These are phyloP conservation scores for Eunapius fragilis DNA, from an alignment of 37 sponge, comb jelly and placozoan genomes.

Conservation along the genomic window DNA sequence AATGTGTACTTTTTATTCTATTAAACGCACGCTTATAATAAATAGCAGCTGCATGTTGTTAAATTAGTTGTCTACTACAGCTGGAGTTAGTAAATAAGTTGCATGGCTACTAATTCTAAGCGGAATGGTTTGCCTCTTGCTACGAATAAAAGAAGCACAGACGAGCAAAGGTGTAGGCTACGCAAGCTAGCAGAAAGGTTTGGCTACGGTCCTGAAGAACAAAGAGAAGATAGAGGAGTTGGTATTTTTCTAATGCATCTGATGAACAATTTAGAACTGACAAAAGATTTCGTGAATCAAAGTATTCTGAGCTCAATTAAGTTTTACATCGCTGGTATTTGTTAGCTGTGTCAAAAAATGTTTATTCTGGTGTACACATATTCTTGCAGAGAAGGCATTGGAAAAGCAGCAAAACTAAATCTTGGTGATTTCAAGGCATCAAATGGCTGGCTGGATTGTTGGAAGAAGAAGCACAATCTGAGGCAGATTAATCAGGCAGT, in stretches of 20 bases:
- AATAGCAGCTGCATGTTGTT: background rate
- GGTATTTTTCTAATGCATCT: slow-evolving; percentile 19
- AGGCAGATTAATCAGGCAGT: slow-evolving; percentile 49
- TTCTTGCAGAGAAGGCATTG: slow-evolving; percentile 68
- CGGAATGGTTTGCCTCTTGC: background rate
- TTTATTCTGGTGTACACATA: slow-evolving; percentile 8
- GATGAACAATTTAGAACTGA: background rate
- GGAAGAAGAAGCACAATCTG: slow-evolving; percentile 52
- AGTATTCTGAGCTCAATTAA: slow-evolving; percentile 49
- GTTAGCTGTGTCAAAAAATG: slow-evolving; percentile 28
- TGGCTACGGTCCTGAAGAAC: slow-evolving; percentile 36
- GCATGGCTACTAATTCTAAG: background rate
- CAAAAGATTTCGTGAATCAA: slow-evolving; percentile 2
- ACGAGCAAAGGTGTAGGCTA: slow-evolving; percentile 8
- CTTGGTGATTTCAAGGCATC: slow-evolving; percentile 61
- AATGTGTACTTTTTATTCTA: background rate
- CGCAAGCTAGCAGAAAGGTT: slow-evolving; percentile 50
- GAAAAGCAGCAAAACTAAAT: slow-evolving; percentile 46
- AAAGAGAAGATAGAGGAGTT: slow-evolving; percentile 36
- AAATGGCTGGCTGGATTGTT: slow-evolving; percentile 71
- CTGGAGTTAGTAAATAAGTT: background rate
- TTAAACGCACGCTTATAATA: background rate
- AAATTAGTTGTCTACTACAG: no score
- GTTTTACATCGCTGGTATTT: slow-evolving; percentile 46
- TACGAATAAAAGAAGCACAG: slow-evolving; percentile 16